Conservation (phyloP, 1,140 invertebrate genomes). For the Drosophila aff. region DNA sequence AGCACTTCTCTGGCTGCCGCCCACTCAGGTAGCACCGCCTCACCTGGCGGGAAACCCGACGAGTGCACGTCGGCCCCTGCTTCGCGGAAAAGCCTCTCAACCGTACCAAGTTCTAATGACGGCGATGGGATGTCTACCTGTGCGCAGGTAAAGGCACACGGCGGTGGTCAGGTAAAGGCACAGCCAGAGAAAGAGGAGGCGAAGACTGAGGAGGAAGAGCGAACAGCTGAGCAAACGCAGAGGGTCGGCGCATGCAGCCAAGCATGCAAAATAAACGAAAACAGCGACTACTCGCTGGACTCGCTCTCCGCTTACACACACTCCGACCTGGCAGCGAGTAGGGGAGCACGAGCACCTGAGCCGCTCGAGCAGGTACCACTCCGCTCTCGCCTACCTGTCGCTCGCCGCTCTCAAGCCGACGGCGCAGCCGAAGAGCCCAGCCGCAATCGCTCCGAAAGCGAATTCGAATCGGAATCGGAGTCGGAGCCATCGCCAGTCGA, state of each 20-base stretch:
- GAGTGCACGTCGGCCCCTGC: constrained; percentile 48
- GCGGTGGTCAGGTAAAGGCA: constrained; percentile 7
- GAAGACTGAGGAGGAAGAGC: constrained; percentile 3
- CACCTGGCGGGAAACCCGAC: constrained; percentile 52
- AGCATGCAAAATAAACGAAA: constrained; percentile 83
- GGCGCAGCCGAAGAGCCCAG: constrained; percentile 56
- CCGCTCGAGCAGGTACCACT: constrained; percentile 52
- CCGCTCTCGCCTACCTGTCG: constrained; percentile 59
- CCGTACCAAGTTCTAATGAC: constrained; percentile 71
- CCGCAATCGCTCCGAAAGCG: constrained; percentile 21
- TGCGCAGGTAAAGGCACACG: constrained; percentile 34
- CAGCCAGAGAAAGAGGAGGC: not conserved
- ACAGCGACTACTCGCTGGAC: constrained; percentile 54
- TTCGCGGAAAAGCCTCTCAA: constrained; percentile 66
- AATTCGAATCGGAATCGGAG: constrained; percentile 27
- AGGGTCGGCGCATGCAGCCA: constrained; percentile 62
- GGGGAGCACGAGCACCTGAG: constrained; percentile 69
- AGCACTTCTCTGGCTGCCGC: constrained; percentile 68
- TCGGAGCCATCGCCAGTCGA: constrained; percentile 62
- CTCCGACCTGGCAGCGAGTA: constrained; percentile 40
- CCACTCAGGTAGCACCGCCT: constrained; percentile 20
- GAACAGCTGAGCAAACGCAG: constrained; percentile 39
- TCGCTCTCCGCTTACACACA: constrained; percentile 53
- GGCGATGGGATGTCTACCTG: constrained; percentile 56
- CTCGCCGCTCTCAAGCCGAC: constrained; percentile 46